Percentiles rank a stretch among this genome's conserved stretches.
Conservation (phyloP, 2,113 vertebrate genomes). For the Ciconia maguari region DNA sequence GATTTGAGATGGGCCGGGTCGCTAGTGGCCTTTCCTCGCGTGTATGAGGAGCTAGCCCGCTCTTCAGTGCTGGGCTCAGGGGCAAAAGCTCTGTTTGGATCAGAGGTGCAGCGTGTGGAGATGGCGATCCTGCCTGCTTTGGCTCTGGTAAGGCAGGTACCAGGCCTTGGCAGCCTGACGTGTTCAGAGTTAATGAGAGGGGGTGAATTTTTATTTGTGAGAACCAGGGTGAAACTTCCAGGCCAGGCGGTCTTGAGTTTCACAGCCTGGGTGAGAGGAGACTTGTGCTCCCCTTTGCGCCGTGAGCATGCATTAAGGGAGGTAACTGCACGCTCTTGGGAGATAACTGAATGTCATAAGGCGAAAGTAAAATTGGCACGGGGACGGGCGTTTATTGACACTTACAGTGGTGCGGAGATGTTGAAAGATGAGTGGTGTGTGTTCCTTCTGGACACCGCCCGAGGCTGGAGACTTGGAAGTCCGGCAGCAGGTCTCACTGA, state of each 20-base stretch:
- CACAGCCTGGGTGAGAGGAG: fast-evolving
- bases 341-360: background rate
- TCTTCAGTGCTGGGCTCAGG: fast-evolving
- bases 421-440: background rate
- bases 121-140: fast-evolving
- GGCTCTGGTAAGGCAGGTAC: background rate
- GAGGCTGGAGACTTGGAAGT: background rate
- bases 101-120: background rate
- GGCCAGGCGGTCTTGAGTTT: background rate
- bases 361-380: too few species aligned
- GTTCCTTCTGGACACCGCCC: background rate
- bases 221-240: background rate
- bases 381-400: background rate
- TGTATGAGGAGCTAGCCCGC: background rate
- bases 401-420: fast-evolving
- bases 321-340: fast-evolving
- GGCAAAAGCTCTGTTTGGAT: background rate
- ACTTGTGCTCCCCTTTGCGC: background rate
- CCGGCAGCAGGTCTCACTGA: background rate
- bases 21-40: fast-evolving
- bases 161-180: background rate
- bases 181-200: background rate
- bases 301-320: fast-evolving
- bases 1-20: fast-evolving
- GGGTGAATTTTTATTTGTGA: background rate